These are phyloP conservation scores for Drosophila trapezifrons DNA, from an alignment of 1,140 invertebrate genomes.

Conservation along the genomic window DNA sequence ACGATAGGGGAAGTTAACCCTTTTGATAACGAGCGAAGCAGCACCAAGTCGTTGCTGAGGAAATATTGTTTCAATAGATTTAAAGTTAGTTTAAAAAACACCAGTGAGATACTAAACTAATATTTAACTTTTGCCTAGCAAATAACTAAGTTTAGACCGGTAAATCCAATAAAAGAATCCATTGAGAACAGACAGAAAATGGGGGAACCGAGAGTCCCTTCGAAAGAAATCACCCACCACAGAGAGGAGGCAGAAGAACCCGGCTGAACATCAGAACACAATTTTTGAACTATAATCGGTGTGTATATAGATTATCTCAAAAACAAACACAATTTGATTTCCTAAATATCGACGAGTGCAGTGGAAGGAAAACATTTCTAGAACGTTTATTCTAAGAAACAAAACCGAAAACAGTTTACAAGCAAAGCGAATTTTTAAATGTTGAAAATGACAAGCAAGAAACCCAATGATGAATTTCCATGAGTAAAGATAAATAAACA, in stretches of 20 bases:
- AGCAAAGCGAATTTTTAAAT: slow-evolving; percentile 61
- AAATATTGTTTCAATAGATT: slow-evolving; percentile 47
- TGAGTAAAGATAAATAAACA: slow-evolving; percentile 51
- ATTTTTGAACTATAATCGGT: slow-evolving; percentile 34
- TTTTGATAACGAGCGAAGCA: slow-evolving; percentile 20
- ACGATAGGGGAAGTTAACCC: slow-evolving; percentile 4
- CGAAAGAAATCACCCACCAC: slow-evolving; percentile 53
- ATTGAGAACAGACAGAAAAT: slow-evolving; percentile 8
- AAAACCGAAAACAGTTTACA: slow-evolving; percentile 43
- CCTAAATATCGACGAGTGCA: slow-evolving; percentile 10
- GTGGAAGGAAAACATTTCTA: slow-evolving; percentile 35
- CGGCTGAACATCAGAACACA: slow-evolving; percentile 34
- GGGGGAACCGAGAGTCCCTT: too few relatives aligned
- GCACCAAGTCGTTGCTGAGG: slow-evolving; percentile 18
- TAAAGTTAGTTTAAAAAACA: slow-evolving; percentile 51
- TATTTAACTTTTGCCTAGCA: slow-evolving; percentile 53
- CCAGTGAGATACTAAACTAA: slow-evolving; percentile 44
- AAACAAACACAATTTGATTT: slow-evolving; percentile 30
- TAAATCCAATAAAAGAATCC: slow-evolving; percentile 17
- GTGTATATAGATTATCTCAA: slow-evolving; percentile 39
- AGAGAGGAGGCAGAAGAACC: slow-evolving; percentile 28
- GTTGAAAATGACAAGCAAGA: slow-evolving; percentile 29
- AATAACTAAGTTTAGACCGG: slow-evolving; percentile 48
- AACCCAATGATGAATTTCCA: slow-evolving; percentile 17
- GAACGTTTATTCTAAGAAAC: slow-evolving; percentile 31